Conservation (phyloP, 2,113 vertebrate genomes). For the Cinclus mexicanus region DNA sequence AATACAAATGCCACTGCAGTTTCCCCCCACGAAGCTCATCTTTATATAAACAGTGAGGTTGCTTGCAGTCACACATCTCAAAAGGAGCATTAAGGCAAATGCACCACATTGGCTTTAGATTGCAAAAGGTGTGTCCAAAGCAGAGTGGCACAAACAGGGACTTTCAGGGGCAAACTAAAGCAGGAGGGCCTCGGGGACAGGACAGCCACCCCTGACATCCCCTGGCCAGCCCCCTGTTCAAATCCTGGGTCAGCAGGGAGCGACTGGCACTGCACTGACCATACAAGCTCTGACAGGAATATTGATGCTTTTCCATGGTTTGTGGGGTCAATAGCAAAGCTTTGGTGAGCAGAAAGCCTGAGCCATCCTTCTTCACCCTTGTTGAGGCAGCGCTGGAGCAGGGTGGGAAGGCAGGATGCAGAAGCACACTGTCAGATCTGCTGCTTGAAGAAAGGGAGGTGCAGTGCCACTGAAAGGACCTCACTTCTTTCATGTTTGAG, state of each 20-base stretch:
- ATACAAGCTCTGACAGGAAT: background rate
- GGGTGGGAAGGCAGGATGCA: background rate
- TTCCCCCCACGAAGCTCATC: background rate
- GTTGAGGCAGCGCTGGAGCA: background rate
- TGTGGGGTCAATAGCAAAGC: background rate
- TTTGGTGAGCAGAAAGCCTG: background rate
- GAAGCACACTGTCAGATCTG: background rate
- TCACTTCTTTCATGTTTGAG: background rate
- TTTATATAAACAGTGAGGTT: background rate
- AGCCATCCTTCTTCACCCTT: background rate
- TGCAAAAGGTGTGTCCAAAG: background rate
- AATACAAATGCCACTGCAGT: background rate
- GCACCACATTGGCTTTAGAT: background rate
- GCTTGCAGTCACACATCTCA: background rate
- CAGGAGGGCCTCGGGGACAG: fast-evolving
- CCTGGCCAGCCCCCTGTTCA: background rate
- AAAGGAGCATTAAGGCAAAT: background rate
- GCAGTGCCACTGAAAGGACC: background rate
- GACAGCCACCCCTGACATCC: background rate
- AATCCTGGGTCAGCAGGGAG: background rate
- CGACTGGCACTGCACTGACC: background rate
- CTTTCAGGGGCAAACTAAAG: background rate
- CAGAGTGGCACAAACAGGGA: background rate
- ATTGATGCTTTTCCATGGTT: background rate
- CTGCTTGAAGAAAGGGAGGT: background rate